phyloP scores from a whole-genome alignment of 2,888 invertebrate species.

The Drosophila helvetica region DNA sequence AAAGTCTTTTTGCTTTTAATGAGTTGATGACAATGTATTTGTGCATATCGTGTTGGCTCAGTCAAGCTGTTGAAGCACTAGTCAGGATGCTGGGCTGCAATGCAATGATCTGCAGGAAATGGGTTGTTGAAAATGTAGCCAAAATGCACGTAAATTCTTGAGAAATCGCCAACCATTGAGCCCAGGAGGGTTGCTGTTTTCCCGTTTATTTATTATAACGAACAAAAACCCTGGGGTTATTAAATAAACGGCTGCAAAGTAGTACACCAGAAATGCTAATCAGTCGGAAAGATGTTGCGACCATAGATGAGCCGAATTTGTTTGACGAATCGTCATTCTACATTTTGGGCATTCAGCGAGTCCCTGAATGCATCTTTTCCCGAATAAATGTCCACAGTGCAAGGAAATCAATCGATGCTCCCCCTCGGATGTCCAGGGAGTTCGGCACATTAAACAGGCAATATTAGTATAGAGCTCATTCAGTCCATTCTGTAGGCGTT shows the following conservation, averaged over 20 bases:
- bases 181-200: too few species aligned
- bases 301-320: not conserved
- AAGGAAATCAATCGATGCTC: not conserved
- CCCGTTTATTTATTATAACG: too few species aligned
- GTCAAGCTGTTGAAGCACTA: not conserved
- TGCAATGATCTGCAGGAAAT: not conserved
- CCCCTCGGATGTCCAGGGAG: not conserved
- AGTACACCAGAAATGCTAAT: not conserved
- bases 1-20: slow-evolving; percentile 12
- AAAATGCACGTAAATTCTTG: too few species aligned
- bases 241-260: not conserved
- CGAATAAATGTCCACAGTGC: not conserved
- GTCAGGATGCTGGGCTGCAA: not conserved
- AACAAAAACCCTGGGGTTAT: too few species aligned
- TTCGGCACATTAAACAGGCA: not conserved
- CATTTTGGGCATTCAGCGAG: not conserved
- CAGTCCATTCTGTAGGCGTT: not conserved
- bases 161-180: too few species aligned
- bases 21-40: slow-evolving; percentile 7
- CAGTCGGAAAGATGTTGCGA: not conserved
- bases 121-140: too few species aligned
- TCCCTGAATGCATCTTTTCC: not conserved
- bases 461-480: not conserved
- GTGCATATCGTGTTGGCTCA: not conserved
- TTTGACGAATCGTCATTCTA: accelerated